phyloP scores from a whole-genome alignment of 2,113 vertebrate genomes.

The Oryzias melastigma region DNA sequence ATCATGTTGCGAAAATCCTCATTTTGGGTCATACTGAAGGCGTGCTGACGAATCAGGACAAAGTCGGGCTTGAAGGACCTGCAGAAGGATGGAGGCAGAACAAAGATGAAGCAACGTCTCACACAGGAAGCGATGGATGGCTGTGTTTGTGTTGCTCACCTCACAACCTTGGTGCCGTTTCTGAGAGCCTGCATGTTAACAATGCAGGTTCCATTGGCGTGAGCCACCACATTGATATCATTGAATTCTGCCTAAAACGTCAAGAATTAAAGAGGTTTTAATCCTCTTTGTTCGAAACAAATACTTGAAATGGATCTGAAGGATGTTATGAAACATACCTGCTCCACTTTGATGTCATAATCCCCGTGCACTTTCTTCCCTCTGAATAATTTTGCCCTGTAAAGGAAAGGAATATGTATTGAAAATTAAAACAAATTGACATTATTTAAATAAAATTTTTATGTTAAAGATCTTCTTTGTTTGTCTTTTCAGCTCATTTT shows the following conservation, averaged over 20 bases:
- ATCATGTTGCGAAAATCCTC: conserved; percentile 93
- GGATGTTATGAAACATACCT: conserved; percentile 76
- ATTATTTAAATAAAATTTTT: neutral
- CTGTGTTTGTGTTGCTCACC: conserved; percentile 69
- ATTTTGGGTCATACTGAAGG: conserved; percentile 93
- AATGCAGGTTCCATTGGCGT: conserved; percentile 87
- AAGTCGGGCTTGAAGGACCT: conserved; percentile 96
- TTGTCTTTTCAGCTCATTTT: too few species aligned
- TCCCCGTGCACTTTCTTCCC: conserved; percentile 92
- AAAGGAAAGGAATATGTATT: conserved; percentile 27
- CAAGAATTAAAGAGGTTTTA: neutral
- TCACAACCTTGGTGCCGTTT: conserved; percentile 87
- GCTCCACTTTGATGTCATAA: conserved; percentile 94
- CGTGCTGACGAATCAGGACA: conserved; percentile 92
- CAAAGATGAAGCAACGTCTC: neutral
- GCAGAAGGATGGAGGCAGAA: conserved; percentile 7
- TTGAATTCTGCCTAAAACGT: conserved; percentile 87
- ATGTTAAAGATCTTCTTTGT: too few species aligned
- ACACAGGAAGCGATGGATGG: neutral
- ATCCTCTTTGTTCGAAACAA: conserved; percentile 3
- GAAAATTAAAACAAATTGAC: neutral
- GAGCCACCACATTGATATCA: conserved; percentile 90
- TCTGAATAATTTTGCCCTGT: conserved; percentile 90
- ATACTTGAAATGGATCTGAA: neutral
- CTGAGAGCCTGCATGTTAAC: conserved; percentile 86